Percentiles rank a stretch among this genome's conserved stretches.
phyloP scores from a whole-genome alignment of 2,797 vertebrate genomes.

The Alectoris magna region DNA sequence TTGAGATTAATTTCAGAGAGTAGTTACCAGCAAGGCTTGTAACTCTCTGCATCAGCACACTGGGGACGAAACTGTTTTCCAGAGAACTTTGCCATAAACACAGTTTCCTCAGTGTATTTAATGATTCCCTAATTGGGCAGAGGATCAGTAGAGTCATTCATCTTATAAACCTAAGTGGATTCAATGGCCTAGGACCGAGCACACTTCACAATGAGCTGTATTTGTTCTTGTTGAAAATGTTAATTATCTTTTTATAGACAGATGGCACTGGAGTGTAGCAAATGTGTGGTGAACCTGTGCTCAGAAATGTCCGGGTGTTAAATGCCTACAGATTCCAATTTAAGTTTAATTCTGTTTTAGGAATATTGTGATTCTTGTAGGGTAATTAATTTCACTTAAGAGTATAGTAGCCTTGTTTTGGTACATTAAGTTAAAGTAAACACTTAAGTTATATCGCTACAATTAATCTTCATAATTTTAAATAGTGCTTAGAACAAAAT shows the following conservation, averaged over 20 bases:
- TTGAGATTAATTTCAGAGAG: background rate
- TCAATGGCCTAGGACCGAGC: conserved; percentile 9
- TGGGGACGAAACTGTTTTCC: background rate
- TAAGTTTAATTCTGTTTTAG: background rate
- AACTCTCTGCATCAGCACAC: background rate
- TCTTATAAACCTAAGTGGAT: conserved; percentile 1
- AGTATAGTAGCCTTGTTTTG: background rate
- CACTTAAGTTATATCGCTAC: background rate
- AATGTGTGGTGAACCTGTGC: conserved; percentile 18
- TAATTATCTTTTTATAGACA: conserved; percentile 70
- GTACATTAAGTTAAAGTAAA: conserved; percentile 18
- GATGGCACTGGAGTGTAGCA: conserved; percentile 70
- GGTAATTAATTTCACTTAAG: conserved; percentile 8
- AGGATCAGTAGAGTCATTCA: background rate
- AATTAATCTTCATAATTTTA: background rate
- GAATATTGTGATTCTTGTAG: background rate
- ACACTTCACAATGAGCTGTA: background rate
- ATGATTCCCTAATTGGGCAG: conserved; percentile 21
- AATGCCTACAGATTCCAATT: background rate
- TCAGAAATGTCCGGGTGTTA: background rate
- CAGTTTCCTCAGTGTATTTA: background rate
- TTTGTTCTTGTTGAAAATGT: conserved; percentile 43
- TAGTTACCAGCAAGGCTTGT: too few species aligned
- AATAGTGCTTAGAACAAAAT: background rate
- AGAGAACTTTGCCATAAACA: background rate